Conservation (phyloP, 2,113 vertebrate species). For the Neopipo cinnamomea region DNA sequence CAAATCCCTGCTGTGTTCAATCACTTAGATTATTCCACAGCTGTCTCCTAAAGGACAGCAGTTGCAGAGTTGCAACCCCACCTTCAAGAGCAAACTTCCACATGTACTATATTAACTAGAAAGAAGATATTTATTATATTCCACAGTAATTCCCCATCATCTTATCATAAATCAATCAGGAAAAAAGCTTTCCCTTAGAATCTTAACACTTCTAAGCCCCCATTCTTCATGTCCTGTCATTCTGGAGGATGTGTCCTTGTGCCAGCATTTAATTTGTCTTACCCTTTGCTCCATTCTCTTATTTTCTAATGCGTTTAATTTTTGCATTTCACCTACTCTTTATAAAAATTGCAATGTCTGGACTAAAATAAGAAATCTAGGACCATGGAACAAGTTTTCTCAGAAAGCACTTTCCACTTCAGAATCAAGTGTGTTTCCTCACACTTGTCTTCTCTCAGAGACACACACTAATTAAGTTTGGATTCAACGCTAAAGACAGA, state of each 20-base stretch:
- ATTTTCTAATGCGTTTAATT: neutral
- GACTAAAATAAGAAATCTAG: neutral
- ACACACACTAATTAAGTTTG: neutral
- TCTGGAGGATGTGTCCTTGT: neutral
- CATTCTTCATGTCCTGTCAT: neutral
- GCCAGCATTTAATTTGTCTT: neutral
- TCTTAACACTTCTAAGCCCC: neutral
- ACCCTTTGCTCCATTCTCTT: neutral
- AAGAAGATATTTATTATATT: neutral
- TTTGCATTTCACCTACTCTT: neutral
- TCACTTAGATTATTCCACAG: neutral
- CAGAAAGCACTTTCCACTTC: neutral
- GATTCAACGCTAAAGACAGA: neutral
- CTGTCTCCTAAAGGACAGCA: neutral
- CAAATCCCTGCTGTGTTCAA: neutral
- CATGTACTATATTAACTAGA: neutral
- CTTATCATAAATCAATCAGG: neutral
- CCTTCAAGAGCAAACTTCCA: neutral
- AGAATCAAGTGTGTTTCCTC: neutral
- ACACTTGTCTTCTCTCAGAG: neutral
- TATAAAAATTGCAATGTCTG: neutral
- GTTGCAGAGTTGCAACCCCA: neutral
- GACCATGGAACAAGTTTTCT: neutral
- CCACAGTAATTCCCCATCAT: neutral
- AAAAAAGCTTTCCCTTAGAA: neutral